Conservation (phyloP, 2,113 vertebrate genomes). For the Pica pica region DNA sequence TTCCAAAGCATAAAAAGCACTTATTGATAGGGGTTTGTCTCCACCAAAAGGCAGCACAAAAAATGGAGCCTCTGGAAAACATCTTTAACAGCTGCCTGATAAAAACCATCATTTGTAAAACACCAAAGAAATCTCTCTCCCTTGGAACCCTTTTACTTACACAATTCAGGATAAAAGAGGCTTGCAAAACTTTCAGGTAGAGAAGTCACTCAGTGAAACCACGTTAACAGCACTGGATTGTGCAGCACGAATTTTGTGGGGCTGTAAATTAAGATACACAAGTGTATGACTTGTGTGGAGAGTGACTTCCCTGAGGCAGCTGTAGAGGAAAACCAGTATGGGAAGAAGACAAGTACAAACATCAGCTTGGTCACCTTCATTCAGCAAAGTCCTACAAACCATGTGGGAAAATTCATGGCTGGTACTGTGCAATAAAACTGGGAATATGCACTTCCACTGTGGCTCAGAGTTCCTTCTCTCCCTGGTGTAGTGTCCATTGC, state of each 20-base stretch:
- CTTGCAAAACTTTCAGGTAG: background rate
- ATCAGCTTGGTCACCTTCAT: rapidly evolving
- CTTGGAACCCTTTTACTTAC: background rate
- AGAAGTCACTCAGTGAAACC: background rate
- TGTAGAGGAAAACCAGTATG: background rate
- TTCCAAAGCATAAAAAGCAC: background rate
- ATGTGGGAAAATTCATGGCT: rapidly evolving
- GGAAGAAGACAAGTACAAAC: background rate
- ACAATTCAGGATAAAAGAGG: background rate
- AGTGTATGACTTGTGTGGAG: rapidly evolving
- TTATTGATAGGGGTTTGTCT: constrained; percentile 60
- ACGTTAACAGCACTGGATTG: background rate
- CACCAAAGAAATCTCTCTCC: background rate
- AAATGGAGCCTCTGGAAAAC: constrained; percentile 33
- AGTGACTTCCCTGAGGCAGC: background rate
- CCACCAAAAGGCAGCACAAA: constrained; percentile 54
- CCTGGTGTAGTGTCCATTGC: rapidly evolving
- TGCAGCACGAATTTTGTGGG: too few species aligned
- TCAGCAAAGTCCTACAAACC: background rate
- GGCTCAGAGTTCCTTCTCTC: background rate
- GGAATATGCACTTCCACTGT: background rate
- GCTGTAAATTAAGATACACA: background rate
- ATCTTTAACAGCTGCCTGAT: constrained; percentile 18
- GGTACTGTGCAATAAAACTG: rapidly evolving
- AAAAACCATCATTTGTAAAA: background rate